Percentiles rank a stretch among this genome's conserved stretches.
Conservation (phyloP, 64 coral and sea anemone species). For the Platygyra sinensis region DNA sequence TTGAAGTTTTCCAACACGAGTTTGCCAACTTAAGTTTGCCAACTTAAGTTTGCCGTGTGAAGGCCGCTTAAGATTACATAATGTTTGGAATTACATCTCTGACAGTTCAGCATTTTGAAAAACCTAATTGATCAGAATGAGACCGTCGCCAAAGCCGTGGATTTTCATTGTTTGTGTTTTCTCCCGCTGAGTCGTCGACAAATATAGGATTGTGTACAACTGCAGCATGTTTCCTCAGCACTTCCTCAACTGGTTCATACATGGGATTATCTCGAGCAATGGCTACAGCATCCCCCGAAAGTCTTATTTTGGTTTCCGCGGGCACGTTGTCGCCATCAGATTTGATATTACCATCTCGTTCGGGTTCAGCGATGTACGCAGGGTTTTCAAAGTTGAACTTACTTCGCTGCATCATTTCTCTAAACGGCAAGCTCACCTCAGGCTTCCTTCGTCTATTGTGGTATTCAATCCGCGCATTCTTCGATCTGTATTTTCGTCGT, state of each 20-base stretch:
- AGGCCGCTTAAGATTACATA: no score
- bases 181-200: constrained; percentile 28
- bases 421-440: constrained; percentile 65
- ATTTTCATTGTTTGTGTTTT: not conserved
- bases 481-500: constrained; percentile 64
- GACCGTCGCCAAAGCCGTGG: not conserved
- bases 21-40: no score
- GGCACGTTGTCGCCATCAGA: not conserved
- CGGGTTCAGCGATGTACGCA: constrained; percentile 39
- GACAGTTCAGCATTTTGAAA: not conserved
- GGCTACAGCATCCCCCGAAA: constrained; percentile 49
- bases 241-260: constrained; percentile 74
- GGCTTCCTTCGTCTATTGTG: constrained; percentile 44
- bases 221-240: constrained; percentile 52
- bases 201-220: constrained; percentile 72
- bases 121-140: not conserved
- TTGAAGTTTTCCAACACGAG: no score
- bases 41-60: no score
- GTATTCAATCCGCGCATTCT: constrained; percentile 60
- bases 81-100: no score
- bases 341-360: not conserved
- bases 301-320: constrained; percentile 56
- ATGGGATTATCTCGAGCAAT: constrained; percentile 70
- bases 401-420: constrained; percentile 67
- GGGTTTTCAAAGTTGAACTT: constrained; percentile 72